Percentiles rank a stretch among this genome's conserved stretches.
These are phyloP conservation scores for Lasiommata megera DNA, from an alignment of 2,888 invertebrate species.

Conservation along the genomic window DNA sequence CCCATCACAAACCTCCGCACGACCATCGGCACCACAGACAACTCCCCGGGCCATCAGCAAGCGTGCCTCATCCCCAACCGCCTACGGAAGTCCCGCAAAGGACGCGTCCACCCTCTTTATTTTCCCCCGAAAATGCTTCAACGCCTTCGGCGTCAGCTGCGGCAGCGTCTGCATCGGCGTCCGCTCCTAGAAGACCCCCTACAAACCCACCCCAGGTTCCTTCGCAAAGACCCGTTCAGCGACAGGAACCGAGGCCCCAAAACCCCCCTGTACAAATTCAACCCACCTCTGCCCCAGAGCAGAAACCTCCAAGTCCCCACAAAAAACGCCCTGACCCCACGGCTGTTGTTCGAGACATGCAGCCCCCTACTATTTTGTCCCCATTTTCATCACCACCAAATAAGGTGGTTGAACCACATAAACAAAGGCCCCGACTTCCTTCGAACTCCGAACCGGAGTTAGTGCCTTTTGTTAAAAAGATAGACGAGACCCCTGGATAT, in stretches of 20 bases:
- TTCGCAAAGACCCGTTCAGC: conserved; percentile 38
- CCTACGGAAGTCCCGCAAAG: conserved; percentile 42
- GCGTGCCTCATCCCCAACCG: conserved; percentile 41
- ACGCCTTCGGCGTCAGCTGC: conserved; percentile 76
- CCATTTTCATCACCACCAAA: conserved; percentile 75
- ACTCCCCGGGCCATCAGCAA: conserved; percentile 35
- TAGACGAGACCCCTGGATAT: conserved; percentile 83
- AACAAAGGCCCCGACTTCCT: conserved; percentile 57
- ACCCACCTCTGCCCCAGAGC: conserved; percentile 46
- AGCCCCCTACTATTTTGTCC: conserved; percentile 66
- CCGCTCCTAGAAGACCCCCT: conserved; percentile 51
- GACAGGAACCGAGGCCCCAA: conserved; percentile 39
- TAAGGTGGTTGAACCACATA: conserved; percentile 44
- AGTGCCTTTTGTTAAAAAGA: conserved; percentile 82
- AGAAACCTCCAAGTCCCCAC: conserved; percentile 53
- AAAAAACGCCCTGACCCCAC: conserved; percentile 61
- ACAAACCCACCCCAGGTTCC: conserved; percentile 49
- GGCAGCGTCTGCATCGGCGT: conserved; percentile 52
- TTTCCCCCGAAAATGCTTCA: conserved; percentile 83
- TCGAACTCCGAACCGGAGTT: conserved; percentile 83
- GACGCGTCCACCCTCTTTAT: conserved; percentile 82
- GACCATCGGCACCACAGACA: conserved; percentile 43
- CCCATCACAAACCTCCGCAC: conserved; percentile 57
- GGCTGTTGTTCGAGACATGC: conserved; percentile 64
- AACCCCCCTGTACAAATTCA: conserved; percentile 41